Conservation (phyloP, 1,140 invertebrate genomes). For the Ectropis grisescens region DNA sequence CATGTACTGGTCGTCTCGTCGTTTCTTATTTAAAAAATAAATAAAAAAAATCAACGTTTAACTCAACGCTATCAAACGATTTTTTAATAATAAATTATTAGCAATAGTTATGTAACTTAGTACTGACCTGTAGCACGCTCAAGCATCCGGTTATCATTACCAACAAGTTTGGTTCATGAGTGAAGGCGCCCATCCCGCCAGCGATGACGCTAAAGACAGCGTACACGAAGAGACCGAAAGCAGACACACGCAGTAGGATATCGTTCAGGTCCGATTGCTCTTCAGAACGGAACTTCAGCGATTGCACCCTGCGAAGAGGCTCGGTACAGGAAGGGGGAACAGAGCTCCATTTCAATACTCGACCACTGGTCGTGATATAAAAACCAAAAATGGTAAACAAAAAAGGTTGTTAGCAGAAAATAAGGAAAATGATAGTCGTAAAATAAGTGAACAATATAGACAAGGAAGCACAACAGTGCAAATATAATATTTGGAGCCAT, state of each 20-base stretch:
- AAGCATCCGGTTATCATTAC: conserved; percentile 91
- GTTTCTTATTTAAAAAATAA: too few relatives aligned
- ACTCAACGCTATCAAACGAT: too few relatives aligned
- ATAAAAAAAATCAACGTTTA: too few relatives aligned
- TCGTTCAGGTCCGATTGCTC: conserved; percentile 91
- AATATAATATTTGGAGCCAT: conserved; percentile 3
- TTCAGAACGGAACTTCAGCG: conserved; percentile 89
- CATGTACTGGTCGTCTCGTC: too few relatives aligned
- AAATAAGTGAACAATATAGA: conserved; percentile 2
- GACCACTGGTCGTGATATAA: conserved; percentile 43
- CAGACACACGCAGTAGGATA: conserved; percentile 90
- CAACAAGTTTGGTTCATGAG: conserved; percentile 87
- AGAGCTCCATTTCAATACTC: conserved; percentile 65
- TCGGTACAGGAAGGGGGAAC: conserved; percentile 62
- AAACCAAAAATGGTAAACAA: conserved; percentile 51
- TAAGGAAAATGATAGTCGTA: conserved; percentile 1
- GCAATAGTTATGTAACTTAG: too few relatives aligned
- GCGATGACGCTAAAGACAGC: conserved; percentile 94
- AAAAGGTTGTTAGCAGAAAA: conserved; percentile 11
- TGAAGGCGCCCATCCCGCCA: conserved; percentile 85
- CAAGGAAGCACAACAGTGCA: background rate
- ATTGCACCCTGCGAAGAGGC: conserved; percentile 81
- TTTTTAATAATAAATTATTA: too few relatives aligned
- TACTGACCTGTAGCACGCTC: conserved; percentile 81
- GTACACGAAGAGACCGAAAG: conserved; percentile 93